phyloP scores from a whole-genome alignment of 2,797 vertebrate genomes.

The Notolepis coatsorum region DNA sequence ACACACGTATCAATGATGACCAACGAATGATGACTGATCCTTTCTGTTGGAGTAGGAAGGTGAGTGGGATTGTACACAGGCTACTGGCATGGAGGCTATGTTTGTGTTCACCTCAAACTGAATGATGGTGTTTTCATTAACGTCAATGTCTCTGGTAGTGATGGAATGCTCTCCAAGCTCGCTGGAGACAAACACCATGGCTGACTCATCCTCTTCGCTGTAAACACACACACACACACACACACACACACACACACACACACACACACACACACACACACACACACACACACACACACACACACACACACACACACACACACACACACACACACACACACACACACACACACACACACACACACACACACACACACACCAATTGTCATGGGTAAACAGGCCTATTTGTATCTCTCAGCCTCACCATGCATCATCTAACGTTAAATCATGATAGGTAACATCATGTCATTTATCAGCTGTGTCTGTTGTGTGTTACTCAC shows the following conservation, averaged over 20 bases:
- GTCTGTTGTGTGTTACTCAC: constrained; percentile 79
- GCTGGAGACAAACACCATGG: constrained; percentile 97
- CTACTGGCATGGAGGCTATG: too few species aligned
- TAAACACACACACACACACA: constrained; percentile 31
- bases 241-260: constrained; percentile 39
- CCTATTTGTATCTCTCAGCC: background rate
- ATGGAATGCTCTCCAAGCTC: constrained; percentile 97
- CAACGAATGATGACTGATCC: constrained; percentile 9
- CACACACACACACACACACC: background rate
- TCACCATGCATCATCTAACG: background rate
- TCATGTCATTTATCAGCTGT: background rate
- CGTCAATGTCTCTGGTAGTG: constrained; percentile 93
- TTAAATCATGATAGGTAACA: too few species aligned
- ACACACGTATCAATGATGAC: background rate
- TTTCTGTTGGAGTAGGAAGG: background rate
- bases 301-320: constrained; percentile 9
- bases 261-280: constrained; percentile 25
- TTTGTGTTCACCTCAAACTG: constrained; percentile 95
- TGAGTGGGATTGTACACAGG: background rate
- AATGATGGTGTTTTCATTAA: constrained; percentile 96
- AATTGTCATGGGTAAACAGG: background rate
- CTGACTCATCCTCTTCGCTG: constrained; percentile 96
- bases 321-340: background rate
- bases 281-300: constrained; percentile 18
- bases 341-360: too few species aligned